phyloP scores from a whole-genome alignment of 2,797 vertebrate genomes.

The Kryptolebias ocellatus region DNA sequence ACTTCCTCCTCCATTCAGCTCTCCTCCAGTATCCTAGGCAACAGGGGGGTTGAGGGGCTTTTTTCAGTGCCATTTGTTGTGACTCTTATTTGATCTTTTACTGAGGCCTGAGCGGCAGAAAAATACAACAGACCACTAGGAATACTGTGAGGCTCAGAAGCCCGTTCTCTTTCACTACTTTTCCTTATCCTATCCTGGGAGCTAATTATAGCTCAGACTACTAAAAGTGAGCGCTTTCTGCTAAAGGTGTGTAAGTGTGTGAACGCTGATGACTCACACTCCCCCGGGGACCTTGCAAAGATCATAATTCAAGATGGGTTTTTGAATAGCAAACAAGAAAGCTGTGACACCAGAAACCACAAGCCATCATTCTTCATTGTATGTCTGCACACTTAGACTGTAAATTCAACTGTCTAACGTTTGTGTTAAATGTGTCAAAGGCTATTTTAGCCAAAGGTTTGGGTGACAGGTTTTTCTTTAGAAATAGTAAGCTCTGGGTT shows the following conservation, averaged over 20 bases:
- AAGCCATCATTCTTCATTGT: not conserved
- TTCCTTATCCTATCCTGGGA: conserved; percentile 33
- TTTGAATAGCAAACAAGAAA: conserved; percentile 13
- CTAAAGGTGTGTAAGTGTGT: conserved; percentile 11
- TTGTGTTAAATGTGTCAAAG: no score
- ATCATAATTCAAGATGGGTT: conserved; percentile 35
- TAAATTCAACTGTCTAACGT: no score
- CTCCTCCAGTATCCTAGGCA: conserved; percentile 68
- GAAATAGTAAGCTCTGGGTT: no score
- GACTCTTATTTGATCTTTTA: conserved; percentile 21
- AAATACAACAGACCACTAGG: not conserved
- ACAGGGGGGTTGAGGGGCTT: conserved; percentile 46
- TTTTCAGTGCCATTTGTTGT: conserved; percentile 4
- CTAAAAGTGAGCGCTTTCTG: conserved; percentile 24
- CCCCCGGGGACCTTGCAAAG: conserved; percentile 8
- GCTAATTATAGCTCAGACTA: conserved; percentile 54
- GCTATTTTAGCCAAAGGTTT: no score
- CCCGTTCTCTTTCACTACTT: not conserved
- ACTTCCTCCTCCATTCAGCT: conserved; percentile 42
- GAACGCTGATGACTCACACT: conserved; percentile 41
- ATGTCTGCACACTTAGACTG: no score
- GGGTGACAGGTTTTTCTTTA: no score
- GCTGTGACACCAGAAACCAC: conserved; percentile 20
- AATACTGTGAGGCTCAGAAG: conserved; percentile 34
- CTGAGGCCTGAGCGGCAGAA: conserved; percentile 11